phyloP scores from a whole-genome alignment of 2,797 vertebrate species.

The Lepus oiostolus region DNA sequence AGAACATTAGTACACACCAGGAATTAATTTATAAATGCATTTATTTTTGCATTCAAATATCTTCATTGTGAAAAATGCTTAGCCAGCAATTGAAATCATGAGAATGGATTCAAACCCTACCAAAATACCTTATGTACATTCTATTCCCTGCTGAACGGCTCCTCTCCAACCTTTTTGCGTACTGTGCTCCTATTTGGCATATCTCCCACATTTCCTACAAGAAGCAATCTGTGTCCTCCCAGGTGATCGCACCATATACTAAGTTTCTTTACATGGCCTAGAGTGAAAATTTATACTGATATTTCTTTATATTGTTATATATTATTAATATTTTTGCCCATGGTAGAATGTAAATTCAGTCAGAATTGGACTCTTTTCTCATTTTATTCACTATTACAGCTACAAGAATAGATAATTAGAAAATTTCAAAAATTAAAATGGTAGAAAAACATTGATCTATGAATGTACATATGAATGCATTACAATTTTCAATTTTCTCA shows the following conservation, averaged over 20 bases:
- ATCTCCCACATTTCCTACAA: background rate
- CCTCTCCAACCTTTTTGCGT: background rate
- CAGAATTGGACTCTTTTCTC: background rate
- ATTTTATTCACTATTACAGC: background rate
- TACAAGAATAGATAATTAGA: background rate
- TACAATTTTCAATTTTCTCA: background rate
- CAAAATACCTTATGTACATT: background rate
- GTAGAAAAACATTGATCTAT: slow-evolving; percentile 9
- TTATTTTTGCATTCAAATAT: background rate
- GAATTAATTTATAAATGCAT: background rate
- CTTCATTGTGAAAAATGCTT: slow-evolving; percentile 14
- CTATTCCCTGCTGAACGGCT: background rate
- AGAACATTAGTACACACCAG: background rate
- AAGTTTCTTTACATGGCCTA: background rate
- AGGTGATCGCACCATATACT: background rate
- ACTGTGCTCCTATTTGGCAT: background rate
- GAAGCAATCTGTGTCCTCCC: background rate
- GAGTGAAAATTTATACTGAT: background rate
- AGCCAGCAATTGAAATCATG: background rate
- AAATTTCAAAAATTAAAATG: background rate
- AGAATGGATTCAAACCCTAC: background rate
- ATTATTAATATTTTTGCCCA: background rate
- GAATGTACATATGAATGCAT: background rate
- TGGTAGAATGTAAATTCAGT: background rate
- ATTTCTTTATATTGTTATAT: background rate